These are phyloP conservation scores for Rhopalosiphum nymphaeae DNA, from an alignment of 2,888 invertebrate species.

Conservation along the genomic window DNA sequence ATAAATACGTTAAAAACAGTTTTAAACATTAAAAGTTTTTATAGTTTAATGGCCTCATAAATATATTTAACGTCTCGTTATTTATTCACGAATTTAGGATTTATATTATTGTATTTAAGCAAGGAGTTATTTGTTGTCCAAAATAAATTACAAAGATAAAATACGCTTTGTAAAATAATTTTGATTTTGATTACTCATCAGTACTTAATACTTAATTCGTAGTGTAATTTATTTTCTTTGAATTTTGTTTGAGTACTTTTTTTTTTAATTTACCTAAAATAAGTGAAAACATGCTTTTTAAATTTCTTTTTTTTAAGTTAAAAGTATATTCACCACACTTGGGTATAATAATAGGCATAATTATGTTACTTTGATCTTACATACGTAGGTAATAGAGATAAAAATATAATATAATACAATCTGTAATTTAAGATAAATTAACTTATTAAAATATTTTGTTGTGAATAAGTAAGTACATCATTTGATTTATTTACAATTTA, in stretches of 20 bases:
- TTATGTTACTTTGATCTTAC: background rate
- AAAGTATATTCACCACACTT: background rate
- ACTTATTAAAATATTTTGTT: background rate
- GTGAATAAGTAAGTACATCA: background rate
- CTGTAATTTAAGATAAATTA: too few relatives aligned
- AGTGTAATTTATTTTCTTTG: background rate
- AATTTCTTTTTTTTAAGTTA: background rate
- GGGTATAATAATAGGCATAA: background rate
- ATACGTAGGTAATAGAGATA: background rate
- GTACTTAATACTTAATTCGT: background rate
- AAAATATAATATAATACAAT: too few relatives aligned
- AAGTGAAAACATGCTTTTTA: background rate
- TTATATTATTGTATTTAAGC: background rate
- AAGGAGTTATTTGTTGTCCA: background rate
- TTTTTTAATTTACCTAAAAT: background rate
- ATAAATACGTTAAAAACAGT: background rate
- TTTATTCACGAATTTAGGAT: background rate
- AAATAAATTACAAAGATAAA: background rate
- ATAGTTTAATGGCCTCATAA: background rate
- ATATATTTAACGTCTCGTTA: background rate
- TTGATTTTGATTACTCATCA: background rate
- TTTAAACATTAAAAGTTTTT: background rate
- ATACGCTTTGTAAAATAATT: background rate
- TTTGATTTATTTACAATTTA: background rate
- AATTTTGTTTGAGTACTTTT: background rate